Conservation (phyloP, 2,888 invertebrate species). For the Apodemia hepburni region DNA sequence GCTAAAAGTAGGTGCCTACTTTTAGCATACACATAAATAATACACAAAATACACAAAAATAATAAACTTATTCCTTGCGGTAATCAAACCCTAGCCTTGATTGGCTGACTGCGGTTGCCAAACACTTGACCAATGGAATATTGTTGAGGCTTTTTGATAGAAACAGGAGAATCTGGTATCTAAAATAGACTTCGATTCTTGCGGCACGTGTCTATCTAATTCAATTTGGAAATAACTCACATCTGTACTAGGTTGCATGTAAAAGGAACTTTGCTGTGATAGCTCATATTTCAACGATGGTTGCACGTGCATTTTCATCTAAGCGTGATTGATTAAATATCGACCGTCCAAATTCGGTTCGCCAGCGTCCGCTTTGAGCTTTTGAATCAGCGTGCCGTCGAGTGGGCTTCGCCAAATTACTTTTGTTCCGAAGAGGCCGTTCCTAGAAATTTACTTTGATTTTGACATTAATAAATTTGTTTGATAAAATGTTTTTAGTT, state of each 20-base stretch:
- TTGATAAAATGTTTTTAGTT: neutral
- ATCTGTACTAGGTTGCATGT: slow-evolving; percentile 35
- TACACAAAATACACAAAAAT: no score
- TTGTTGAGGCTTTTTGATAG: no score
- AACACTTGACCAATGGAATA: no score
- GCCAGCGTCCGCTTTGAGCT: slow-evolving; percentile 16
- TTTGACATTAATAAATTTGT: neutral
- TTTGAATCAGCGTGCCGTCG: slow-evolving; percentile 6
- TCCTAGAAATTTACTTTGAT: slow-evolving; percentile 1
- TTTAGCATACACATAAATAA: no score
- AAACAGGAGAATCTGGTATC: no score
- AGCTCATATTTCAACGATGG: slow-evolving; percentile 28
- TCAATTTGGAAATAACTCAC: slow-evolving; percentile 57
- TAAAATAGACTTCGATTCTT: no score
- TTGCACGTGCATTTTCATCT: slow-evolving; percentile 49
- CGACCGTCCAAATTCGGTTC: slow-evolving; percentile 31
- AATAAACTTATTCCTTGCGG: no score
- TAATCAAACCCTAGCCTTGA: no score
- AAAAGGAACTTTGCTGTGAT: slow-evolving; percentile 20
- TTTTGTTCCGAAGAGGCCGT: neutral
- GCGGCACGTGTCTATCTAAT: neutral
- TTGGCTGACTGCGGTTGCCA: no score
- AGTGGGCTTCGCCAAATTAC: slow-evolving; percentile 20
- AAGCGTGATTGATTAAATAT: slow-evolving; percentile 64
- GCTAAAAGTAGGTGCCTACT: no score